Evolutionary conservation across 1,140 invertebrate species (phyloP).

Genomic region (Oppia nitens): DNA sequence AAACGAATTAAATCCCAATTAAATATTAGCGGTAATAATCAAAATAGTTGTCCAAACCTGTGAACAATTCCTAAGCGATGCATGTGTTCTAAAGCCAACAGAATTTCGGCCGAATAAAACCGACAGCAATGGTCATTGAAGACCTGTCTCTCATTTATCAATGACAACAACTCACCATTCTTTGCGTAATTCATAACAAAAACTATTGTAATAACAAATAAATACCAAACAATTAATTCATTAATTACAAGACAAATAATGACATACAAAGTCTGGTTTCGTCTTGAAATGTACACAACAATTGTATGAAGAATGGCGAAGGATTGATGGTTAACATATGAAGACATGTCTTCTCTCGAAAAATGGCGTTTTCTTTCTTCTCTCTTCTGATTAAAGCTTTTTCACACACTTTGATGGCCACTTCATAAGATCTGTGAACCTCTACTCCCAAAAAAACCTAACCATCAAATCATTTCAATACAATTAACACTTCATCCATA

Average conservation of each 20-base stretch:
- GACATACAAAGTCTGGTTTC: constrained; percentile 55
- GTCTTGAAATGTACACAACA: constrained; percentile 96
- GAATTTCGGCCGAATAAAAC: constrained; percentile 86
- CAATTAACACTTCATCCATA: neutral
- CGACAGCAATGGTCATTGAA: constrained; percentile 74
- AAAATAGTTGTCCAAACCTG: constrained; percentile 33
- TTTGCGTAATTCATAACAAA: constrained; percentile 91
- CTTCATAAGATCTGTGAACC: constrained; percentile 67
- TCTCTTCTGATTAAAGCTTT: constrained; percentile 80
- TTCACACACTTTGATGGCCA: constrained; percentile 93
- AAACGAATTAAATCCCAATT: neutral
- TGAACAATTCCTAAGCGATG: constrained; percentile 81
- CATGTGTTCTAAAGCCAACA: constrained; percentile 78
- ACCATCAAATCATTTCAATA: constrained; percentile 11
- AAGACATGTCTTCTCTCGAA: constrained; percentile 76
- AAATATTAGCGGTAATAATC: constrained; percentile 11
- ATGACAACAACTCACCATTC: constrained; percentile 77
- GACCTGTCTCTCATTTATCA: constrained; percentile 73
- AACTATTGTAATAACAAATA: constrained; percentile 34
- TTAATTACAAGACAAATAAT: constrained; percentile 9
- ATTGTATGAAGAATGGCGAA: constrained; percentile 66
- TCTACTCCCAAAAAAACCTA: constrained; percentile 81
- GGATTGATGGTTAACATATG: constrained; percentile 46
- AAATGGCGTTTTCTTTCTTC: constrained; percentile 80
- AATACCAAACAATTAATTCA: neutral